Evolutionary conservation across 1,140 invertebrate genomes (phyloP).

Genomic region (Cherax destructor): DNA sequence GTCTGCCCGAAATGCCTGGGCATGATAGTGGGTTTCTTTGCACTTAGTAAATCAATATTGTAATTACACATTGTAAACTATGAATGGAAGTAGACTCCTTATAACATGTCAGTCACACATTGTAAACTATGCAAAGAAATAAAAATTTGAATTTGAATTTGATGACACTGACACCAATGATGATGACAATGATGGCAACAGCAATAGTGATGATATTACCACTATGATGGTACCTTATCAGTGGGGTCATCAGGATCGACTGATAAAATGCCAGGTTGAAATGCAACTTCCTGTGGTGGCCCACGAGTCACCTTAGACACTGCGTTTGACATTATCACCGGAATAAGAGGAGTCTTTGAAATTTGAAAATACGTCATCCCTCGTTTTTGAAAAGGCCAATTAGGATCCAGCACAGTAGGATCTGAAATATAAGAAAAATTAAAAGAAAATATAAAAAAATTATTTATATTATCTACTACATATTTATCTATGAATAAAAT

Average conservation of each 20-base stretch:
- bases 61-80: no score
- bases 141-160: no score
- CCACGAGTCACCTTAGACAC: neutral
- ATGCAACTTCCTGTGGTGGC: neutral
- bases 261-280: neutral
- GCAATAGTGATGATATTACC: neutral
- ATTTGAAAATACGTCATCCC: neutral
- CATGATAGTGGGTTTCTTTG: no score
- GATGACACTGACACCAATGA: no score
- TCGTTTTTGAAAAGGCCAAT: neutral
- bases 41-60: no score
- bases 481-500: no score
- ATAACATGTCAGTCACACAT: no score
- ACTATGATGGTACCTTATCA: neutral
- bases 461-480: no score
- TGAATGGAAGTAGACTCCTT: no score
- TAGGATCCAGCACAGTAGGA: neutral
- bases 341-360: neutral
- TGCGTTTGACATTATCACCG: neutral
- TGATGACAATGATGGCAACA: no score
- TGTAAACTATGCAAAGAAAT: no score
- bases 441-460: neutral
- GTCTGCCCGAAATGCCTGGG: no score
- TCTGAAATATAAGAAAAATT: neutral
- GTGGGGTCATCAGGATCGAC: neutral